These are phyloP conservation scores for Coregonus ussuriensis DNA, from an alignment of 2,797 vertebrate genomes.

Conservation along the genomic window DNA sequence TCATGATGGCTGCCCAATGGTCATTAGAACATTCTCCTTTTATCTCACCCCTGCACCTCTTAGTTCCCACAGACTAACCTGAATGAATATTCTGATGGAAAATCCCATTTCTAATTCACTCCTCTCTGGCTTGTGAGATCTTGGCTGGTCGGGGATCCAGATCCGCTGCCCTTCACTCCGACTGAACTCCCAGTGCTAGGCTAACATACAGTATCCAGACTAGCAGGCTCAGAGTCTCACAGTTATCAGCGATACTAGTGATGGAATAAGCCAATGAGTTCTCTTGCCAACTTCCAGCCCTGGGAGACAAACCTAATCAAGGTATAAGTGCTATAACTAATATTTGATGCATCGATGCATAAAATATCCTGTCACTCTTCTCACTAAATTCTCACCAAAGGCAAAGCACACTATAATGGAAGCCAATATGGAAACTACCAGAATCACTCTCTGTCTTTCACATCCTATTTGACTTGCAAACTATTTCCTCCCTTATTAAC, in stretches of 20 bases:
- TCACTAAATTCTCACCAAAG: conserved; percentile 1
- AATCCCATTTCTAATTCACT: neutral
- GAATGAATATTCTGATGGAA: neutral
- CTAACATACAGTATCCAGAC: neutral
- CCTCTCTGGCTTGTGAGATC: neutral
- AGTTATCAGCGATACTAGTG: neutral
- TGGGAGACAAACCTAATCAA: conserved; percentile 1
- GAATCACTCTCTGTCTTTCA: conserved; percentile 12
- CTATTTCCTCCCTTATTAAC: neutral
- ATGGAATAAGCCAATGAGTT: neutral
- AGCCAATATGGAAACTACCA: neutral
- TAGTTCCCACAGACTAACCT: neutral
- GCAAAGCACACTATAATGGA: neutral
- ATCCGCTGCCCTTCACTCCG: neutral
- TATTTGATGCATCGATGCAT: conserved; percentile 1
- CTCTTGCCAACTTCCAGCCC: neutral
- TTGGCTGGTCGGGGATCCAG: neutral
- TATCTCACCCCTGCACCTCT: neutral
- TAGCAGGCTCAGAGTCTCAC: neutral
- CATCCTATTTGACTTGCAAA: conserved; percentile 1
- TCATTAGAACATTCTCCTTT: neutral
- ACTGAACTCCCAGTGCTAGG: neutral
- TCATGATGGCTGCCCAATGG: neutral
- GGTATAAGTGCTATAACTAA: neutral
- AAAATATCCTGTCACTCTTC: neutral